Evolutionary conservation across 2,888 invertebrate species (phyloP).

Genomic region (Coleophora flavipennella): DNA sequence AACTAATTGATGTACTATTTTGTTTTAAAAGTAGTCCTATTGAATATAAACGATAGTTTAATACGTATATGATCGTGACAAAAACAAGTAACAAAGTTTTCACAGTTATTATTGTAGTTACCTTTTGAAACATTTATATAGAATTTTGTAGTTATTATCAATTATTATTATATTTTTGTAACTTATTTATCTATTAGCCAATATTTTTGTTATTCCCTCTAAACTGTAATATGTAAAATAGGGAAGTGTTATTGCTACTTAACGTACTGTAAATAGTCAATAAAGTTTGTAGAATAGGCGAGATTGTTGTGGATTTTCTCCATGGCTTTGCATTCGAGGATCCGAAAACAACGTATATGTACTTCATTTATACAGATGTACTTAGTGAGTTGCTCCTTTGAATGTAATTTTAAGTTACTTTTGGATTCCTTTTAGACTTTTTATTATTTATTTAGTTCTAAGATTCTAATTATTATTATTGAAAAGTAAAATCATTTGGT

Average conservation of each 20-base stretch:
- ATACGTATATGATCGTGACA: background rate
- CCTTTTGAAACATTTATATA: slow-evolving; percentile 9
- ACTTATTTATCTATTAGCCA: slow-evolving; percentile 3
- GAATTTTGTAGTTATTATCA: slow-evolving; percentile 6
- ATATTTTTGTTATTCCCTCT: slow-evolving; percentile 3
- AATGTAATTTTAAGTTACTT: slow-evolving; percentile 21
- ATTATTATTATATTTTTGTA: slow-evolving; percentile 9
- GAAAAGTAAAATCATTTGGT: too few relatives aligned
- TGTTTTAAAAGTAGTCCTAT: slow-evolving; percentile 28
- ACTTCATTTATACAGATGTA: slow-evolving; percentile 13
- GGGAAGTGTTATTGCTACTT: slow-evolving; percentile 10
- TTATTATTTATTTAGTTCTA: too few relatives aligned
- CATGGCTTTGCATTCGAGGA: slow-evolving; percentile 22
- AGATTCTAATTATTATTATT: too few relatives aligned
- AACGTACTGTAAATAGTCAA: slow-evolving; percentile 9
- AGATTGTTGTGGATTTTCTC: slow-evolving; percentile 2
- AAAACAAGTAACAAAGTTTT: too few relatives aligned
- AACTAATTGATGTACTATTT: slow-evolving; percentile 20
- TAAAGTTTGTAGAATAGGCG: slow-evolving; percentile 1
- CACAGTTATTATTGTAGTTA: slow-evolving; percentile 5
- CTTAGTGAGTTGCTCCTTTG: slow-evolving; percentile 23
- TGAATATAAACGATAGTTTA: slow-evolving; percentile 6
- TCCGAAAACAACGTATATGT: slow-evolving; percentile 16
- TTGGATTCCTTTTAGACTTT: background rate
- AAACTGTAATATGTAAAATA: slow-evolving; percentile 1